Base-by-base conservation (phyloP, 2,113 vertebrate species). In the Nannobrachium achirus region DNA sequence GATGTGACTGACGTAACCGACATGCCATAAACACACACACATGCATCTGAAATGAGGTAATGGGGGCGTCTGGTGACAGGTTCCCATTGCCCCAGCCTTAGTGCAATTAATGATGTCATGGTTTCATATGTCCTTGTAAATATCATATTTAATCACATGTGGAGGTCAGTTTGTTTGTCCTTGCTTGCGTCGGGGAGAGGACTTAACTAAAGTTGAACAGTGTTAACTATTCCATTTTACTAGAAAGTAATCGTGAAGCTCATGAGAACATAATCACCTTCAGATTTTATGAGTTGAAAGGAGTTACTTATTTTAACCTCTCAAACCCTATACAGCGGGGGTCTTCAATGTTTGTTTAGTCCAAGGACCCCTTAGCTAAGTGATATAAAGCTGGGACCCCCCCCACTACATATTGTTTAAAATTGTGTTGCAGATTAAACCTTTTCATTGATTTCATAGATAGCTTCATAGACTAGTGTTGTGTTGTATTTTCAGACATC, bases 31-130 rank as follows among this genome's bases (percentile, higher is more conserved):
- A 89, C 86, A 76, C 86, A 81, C 66, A 52, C 81, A 72, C 88
- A 90, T 91, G 50, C 70, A 89, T 91, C 62, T 86, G 64, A 85
- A 70, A 80, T 93, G 91, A 91, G 90, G 90, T 91, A 87, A 92
- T 78, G 42, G 77, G 38, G 59, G 53, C 64, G 10, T 69, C 74
- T 10, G 51, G 85, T 89, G 84, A 85, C 86, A 48, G 76, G 60
- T 53, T 81, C 76, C 69, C 71, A 73, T 46, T 42, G 70, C 61
- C 78, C 63, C 66, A 73, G 87, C 73, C 63, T 88, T 65, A 81
- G 78, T 78, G 86, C 86, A 91, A 91, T 92, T 92, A 90, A 87
- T 92, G 91, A 92, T 84, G 90, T 92, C 86, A 91, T 75, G 80
- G 89, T 90, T 64, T 92, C 89, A 46, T 75, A 56, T 93, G 78